Base-by-base conservation (phyloP, 2,888 invertebrate species). In the Biston stratarius region DNA sequence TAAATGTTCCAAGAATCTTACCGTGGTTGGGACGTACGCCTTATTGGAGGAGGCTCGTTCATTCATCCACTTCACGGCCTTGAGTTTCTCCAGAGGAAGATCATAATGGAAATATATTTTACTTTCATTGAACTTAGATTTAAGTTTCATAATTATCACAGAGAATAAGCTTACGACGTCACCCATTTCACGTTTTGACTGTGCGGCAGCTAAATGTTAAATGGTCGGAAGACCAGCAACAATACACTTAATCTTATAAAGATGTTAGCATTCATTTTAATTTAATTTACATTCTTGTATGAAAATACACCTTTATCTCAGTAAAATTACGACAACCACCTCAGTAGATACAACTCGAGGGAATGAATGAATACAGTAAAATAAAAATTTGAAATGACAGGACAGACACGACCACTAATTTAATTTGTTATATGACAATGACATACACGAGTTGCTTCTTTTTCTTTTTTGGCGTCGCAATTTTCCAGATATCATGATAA, bases 11-110 rank as follows among this genome's bases (percentile, higher is more conserved):
- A 38, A 38, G 6, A 34, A 42, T 53, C 89, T 89, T 76, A 95
- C 95, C 83, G 92, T 92, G 34, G 99, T 98, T 52, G 99, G 98
- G 76, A 96, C 95, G 88, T 99, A 99, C 1, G 98, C 97, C 87
- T 96, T 95, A 83, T 96, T 96, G 42, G 96, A 94, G 66, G 94
- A 94, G 57, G 97, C 97, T 82, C 95, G 95, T 78, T 95, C 94
- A 91, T 97, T 97, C 95, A 96, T 97, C 97, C 97, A 97, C 91
- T 96, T 95, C 63, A 96, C 94, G 55, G 85, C 67, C 76, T 90
- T 92, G 15, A 94, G 81, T 78, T 85, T 92, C 75, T 92, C 87
- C 92, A 90, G 91, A 36, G 92, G 90, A 78, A 92, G 79, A 86
- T 92, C 88, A 77, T 81, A 91, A 77, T 91, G 88, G 74, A 93